Evolutionary conservation across 2,113 vertebrate genomes (phyloP).

Genomic region (Dicrurus megarhynchus): DNA sequence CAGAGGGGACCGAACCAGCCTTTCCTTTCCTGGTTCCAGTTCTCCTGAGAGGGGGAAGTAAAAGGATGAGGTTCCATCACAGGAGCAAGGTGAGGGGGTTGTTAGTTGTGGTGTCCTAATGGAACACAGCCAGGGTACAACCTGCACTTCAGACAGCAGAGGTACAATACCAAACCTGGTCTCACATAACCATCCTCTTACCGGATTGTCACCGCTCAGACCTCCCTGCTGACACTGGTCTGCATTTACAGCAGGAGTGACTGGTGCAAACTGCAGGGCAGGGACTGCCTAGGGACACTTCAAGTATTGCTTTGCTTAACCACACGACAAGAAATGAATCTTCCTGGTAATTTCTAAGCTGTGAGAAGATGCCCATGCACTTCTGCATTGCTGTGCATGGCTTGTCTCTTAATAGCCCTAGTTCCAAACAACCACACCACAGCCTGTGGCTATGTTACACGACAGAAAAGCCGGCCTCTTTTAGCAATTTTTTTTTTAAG

Average conservation of each 20-base stretch:
- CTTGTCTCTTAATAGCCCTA: neutral
- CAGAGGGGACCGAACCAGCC: neutral
- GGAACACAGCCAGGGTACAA: neutral
- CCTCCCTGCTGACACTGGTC: neutral
- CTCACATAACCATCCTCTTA: neutral
- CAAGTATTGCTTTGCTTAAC: neutral
- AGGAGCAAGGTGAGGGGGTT: neutral
- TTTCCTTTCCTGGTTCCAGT: neutral
- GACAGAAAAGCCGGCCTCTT: neutral
- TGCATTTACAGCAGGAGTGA: neutral
- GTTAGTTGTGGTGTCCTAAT: neutral
- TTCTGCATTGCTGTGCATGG: neutral
- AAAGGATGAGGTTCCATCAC: neutral
- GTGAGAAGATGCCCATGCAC: neutral
- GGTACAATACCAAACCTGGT: neutral
- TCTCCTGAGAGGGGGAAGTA: neutral
- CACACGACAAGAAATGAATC: neutral
- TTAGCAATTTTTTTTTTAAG: neutral
- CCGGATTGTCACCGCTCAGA: neutral
- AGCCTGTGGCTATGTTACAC: accelerated
- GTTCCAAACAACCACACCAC: neutral
- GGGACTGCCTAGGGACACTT: neutral
- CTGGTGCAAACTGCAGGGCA: neutral
- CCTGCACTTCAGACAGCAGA: neutral
- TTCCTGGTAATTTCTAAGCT: neutral